Evolutionary conservation across 2,113 vertebrate genomes (phyloP), one percentile per base, ranked within the genome.

Genomic region (Chlorodrepanis virens): DNA sequence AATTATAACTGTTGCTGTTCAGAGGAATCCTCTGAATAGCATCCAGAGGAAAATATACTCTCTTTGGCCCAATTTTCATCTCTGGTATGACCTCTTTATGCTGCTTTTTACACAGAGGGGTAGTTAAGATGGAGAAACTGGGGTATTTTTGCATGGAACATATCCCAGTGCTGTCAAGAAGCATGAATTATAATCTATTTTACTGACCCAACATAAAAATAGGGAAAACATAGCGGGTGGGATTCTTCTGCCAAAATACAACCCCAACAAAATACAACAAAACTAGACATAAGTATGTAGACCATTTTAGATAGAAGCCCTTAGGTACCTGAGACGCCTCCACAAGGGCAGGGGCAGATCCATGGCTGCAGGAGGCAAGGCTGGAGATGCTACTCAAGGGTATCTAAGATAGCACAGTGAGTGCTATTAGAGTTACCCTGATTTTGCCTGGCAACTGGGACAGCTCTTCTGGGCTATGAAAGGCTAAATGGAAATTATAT

Each of bases 1-100:
- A 97, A 95, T 97, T 97, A 92, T 97, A 92, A 90, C 72, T 93
- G 83, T 94, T 65, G 76, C 39, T 79, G 23, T 79, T 65, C 25
- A 79, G 49, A 65, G 31, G 47, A 78, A 42, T 63, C 29, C 31
- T 42, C 47, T 78, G 37, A 78, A 78, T 28, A 53, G 88, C 83
- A 95, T 96, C 88, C 65, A 92, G 86, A 95, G 85, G 88, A 96
- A 93, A 89, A 95, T 95, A 68, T 35, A 57, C 75, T 86, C 83
- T 90, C 86, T 93, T 95, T 94, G 76, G 90, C 90, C 86, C 96
- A 95, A 50, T 96, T 92, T 96, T 92, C 83, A 78, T 44, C 80
- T 95, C 44, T 49, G 65, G 42, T 87, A 49, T 89, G 88, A 84
- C 83, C 88, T 83, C 65, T 90, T 94, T 94, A 78, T 79, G 31